Conservation (phyloP, 2,888 invertebrate species). For the Drosophila neutralis region DNA sequence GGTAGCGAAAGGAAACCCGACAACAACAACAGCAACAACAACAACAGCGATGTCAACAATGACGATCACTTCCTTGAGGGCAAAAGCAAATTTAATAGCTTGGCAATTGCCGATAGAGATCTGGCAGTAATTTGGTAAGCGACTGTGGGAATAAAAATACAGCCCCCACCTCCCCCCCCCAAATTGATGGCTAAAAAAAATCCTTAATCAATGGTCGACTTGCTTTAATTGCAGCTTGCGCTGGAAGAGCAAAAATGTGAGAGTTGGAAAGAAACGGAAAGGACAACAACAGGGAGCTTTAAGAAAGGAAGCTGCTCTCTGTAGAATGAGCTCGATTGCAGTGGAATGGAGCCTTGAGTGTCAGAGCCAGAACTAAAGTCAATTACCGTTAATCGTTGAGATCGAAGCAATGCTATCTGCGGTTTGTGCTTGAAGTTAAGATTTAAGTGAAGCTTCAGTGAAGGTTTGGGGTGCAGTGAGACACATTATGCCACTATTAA, state of each 20-base stretch:
- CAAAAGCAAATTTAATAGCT: constrained; percentile 68
- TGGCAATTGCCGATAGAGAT: constrained; percentile 57
- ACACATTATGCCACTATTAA: neutral
- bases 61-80: constrained; percentile 66
- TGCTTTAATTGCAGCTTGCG: neutral
- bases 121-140: constrained; percentile 56
- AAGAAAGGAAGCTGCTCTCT: neutral
- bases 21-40: constrained; percentile 17
- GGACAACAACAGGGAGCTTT: neutral
- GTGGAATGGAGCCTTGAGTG: neutral
- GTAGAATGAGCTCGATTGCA: neutral
- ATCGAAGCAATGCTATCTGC: neutral
- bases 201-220: neutral
- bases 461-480: neutral
- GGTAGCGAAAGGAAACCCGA: constrained; percentile 33
- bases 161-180: neutral
- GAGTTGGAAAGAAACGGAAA: neutral
- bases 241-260: neutral
- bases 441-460: neutral
- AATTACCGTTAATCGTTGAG: neutral
- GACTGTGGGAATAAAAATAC: constrained; percentile 48
- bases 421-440: neutral
- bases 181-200: neutral
- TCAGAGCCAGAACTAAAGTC: too few relatives aligned
- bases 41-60: constrained; percentile 13